Evolutionary conservation across 1,140 invertebrate species (phyloP).

Genomic region (Drosophila cardini): DNA sequence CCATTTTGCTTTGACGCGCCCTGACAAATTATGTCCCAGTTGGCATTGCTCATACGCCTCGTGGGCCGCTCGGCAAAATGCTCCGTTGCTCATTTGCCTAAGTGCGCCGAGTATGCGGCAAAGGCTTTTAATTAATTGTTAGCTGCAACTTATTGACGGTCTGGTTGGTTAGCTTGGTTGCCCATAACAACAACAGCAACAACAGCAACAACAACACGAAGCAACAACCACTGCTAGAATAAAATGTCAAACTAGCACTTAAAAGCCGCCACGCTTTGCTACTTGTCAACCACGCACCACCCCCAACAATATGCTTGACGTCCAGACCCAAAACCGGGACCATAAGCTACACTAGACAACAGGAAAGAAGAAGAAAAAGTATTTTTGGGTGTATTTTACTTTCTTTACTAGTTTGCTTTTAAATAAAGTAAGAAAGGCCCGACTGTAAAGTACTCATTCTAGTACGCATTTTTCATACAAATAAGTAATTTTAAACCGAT

Average conservation of each 20-base stretch:
- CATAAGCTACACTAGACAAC: constrained; percentile 46
- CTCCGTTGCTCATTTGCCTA: constrained; percentile 76
- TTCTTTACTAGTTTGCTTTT: no score
- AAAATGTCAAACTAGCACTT: constrained; percentile 82
- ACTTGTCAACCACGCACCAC: constrained; percentile 80
- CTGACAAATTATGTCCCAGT: constrained; percentile 80
- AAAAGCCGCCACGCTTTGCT: constrained; percentile 81
- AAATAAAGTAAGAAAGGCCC: no score
- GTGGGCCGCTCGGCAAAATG: constrained; percentile 44
- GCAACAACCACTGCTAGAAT: constrained; percentile 38
- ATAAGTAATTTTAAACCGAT: no score
- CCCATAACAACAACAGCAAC: constrained; percentile 52
- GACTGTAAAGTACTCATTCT: no score
- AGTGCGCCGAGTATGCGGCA: constrained; percentile 69
- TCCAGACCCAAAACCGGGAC: constrained; percentile 49
- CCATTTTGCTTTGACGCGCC: constrained; percentile 70
- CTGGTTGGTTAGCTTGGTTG: constrained; percentile 74
- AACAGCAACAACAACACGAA: constrained; percentile 30
- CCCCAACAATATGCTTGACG: constrained; percentile 76
- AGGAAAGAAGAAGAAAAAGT: background rate
- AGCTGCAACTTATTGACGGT: constrained; percentile 81
- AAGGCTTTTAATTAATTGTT: constrained; percentile 81
- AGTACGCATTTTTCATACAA: no score
- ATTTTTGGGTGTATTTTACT: no score
- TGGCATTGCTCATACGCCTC: constrained; percentile 75